phyloP scores from a whole-genome alignment of 2,888 invertebrate genomes.

The Diaprepes abbreviatus region DNA sequence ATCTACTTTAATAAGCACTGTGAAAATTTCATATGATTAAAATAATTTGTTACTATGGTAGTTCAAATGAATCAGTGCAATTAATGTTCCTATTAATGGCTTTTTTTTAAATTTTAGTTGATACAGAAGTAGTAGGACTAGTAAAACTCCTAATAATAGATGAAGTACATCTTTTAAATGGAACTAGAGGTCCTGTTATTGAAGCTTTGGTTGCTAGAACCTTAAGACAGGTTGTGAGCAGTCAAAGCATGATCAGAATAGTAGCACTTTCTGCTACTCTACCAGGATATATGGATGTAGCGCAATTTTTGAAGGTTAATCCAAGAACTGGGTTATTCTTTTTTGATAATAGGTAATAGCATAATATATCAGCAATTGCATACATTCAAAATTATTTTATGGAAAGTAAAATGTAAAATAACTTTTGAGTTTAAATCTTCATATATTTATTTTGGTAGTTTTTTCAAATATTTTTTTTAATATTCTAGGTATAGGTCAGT shows the following conservation, averaged over 20 bases:
- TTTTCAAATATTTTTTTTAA: not conserved
- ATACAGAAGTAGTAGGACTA: constrained; percentile 89
- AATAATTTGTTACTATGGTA: too few species aligned
- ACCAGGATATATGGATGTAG: constrained; percentile 98
- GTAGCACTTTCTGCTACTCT: constrained; percentile 97
- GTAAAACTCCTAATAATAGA: constrained; percentile 96
- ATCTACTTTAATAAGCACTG: too few species aligned
- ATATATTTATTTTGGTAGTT: too few species aligned
- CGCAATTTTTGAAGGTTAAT: constrained; percentile 93
- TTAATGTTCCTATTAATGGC: not conserved
- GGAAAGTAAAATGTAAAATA: too few species aligned
- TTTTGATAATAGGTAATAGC: constrained; percentile 82
- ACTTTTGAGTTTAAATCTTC: too few species aligned
- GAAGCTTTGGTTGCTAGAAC: constrained; percentile 98
- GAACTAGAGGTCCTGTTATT: constrained; percentile 97
- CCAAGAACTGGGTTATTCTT: constrained; percentile 92
- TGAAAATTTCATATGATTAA: too few species aligned
- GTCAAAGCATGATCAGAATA: constrained; percentile 95
- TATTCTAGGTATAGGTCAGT: constrained; percentile 85
- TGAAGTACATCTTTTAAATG: constrained; percentile 96
- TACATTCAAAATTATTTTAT: too few species aligned
- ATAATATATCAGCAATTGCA: too few species aligned
- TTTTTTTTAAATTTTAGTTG: constrained; percentile 71
- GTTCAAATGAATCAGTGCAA: not conserved
- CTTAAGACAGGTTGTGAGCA: constrained; percentile 90